phyloP scores from a whole-genome alignment of 2,797 vertebrate species.

The Crocidura indochinensis region DNA sequence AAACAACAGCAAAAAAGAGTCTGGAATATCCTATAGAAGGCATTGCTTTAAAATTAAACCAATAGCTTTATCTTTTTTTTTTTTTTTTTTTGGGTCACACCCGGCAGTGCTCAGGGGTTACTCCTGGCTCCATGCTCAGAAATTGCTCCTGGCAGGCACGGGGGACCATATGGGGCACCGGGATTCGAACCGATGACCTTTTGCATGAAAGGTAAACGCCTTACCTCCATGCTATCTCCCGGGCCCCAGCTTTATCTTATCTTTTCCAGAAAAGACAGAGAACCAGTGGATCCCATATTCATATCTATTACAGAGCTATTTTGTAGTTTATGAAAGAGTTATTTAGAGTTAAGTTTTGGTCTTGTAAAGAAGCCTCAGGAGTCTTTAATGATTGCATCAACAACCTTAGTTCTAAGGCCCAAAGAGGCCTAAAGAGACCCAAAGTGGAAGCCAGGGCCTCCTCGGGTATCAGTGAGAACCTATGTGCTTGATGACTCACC shows the following conservation, averaged over 20 bases:
- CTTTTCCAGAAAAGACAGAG: slow-evolving; percentile 19
- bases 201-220: too few species aligned
- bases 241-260: background rate
- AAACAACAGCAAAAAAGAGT: background rate
- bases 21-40: slow-evolving; percentile 37
- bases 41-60: slow-evolving; percentile 34
- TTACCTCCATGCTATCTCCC: too few species aligned
- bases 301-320: background rate
- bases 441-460: background rate
- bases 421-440: too few species aligned
- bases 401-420: slow-evolving; percentile 7
- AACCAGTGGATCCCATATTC: background rate
- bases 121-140: too few species aligned
- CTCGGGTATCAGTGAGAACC: background rate
- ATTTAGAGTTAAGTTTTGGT: background rate
- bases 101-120: too few species aligned
- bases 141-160: too few species aligned
- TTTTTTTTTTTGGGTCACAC: too few species aligned
- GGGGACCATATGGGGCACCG: too few species aligned
- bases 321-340: background rate
- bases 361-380: background rate
- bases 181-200: too few species aligned
- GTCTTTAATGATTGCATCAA: background rate
- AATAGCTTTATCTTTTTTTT: background rate
- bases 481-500: background rate